Conservation (phyloP, 2,113 vertebrate genomes). For the Sula dactylatra region DNA sequence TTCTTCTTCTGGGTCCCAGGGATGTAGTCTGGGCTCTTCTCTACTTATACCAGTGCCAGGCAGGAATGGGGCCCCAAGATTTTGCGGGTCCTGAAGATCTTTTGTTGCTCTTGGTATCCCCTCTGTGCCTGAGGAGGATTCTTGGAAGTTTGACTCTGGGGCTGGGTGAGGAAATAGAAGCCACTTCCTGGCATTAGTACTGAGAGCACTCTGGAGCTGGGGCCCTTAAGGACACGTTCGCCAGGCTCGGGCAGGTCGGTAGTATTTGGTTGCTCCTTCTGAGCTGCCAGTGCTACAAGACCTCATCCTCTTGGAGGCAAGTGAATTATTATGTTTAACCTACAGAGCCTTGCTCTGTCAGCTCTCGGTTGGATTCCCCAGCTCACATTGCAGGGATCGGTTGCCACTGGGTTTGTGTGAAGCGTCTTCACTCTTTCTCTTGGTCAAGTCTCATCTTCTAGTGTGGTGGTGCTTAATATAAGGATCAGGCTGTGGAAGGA, state of each 20-base stretch:
- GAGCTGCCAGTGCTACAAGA: not conserved
- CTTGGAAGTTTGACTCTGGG: not conserved
- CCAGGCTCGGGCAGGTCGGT: not conserved
- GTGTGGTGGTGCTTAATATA: not conserved
- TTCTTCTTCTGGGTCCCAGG: not conserved
- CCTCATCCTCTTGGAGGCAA: not conserved
- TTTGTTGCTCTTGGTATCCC: not conserved
- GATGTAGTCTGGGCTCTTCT: not conserved
- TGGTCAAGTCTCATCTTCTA: not conserved
- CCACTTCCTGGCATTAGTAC: not conserved
- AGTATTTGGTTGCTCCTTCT: not conserved
- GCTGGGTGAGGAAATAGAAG: not conserved
- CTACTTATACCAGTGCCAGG: accelerated
- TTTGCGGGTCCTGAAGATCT: not conserved
- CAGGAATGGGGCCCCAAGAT: not conserved
- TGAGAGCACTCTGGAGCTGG: not conserved
- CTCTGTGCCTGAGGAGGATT: not conserved
- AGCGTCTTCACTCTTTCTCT: not conserved
- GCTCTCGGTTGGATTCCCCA: not conserved
- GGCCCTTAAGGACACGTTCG: not conserved
- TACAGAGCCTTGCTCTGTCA: not conserved
- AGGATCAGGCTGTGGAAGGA: not conserved
- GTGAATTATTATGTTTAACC: not conserved
- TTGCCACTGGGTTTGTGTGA: not conserved
- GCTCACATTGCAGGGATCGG: not conserved